phyloP scores from a whole-genome alignment of 1,140 invertebrate genomes.

The Branchinecta lynchi region DNA sequence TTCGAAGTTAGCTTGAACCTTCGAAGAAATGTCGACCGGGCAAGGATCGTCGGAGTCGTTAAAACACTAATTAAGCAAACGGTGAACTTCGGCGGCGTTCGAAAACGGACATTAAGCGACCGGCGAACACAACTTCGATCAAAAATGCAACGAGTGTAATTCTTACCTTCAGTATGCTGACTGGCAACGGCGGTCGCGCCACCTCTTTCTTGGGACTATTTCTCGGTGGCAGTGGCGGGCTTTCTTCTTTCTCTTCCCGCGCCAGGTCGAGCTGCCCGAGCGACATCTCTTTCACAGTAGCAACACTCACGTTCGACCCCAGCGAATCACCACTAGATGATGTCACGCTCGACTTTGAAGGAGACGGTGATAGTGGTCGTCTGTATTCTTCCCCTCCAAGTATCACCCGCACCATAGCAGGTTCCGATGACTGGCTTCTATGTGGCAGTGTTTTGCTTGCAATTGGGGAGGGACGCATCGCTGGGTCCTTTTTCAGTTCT shows the following conservation, averaged over 20 bases:
- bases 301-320: conserved; percentile 26
- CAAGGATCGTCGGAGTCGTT: no score
- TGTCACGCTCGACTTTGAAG: conserved; percentile 26
- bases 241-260: conserved; percentile 23
- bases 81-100: no score
- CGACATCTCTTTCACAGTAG: conserved; percentile 26
- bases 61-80: no score
- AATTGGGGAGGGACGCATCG: neutral
- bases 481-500: neutral
- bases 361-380: conserved; percentile 18
- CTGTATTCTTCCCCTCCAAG: conserved; percentile 19
- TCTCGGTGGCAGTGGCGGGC: conserved; percentile 41
- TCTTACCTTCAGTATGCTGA: conserved; percentile 43
- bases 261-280: conserved; percentile 21
- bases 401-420: conserved; percentile 20
- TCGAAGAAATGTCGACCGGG: no score
- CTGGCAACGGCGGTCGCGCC: conserved; percentile 52
- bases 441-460: neutral
- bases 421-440: conserved; percentile 3
- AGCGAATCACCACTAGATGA: conserved; percentile 27
- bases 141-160: neutral
- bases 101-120: no score
- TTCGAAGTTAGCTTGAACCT: no score
- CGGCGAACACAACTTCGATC: no score
- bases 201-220: conserved; percentile 36